Evolutionary conservation across 2,888 invertebrate genomes (phyloP).

Genomic region (Rhopalosiphum nymphaeae): DNA sequence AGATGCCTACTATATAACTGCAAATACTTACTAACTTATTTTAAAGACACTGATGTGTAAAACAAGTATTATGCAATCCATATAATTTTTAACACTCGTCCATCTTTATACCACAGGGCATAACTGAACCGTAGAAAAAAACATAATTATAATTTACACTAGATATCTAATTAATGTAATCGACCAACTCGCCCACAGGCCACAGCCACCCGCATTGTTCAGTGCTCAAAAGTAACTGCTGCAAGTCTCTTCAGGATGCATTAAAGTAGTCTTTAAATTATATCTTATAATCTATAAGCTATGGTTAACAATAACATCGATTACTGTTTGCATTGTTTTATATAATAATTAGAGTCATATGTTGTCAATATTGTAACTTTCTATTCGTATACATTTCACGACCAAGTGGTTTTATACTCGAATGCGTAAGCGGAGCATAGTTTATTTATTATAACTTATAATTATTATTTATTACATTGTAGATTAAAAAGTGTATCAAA

Average conservation of each 20-base stretch:
- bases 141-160: background rate
- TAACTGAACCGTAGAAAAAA: background rate
- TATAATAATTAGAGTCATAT: background rate
- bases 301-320: background rate
- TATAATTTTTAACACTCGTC: background rate
- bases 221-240: background rate
- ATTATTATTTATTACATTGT: background rate
- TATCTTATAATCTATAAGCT: background rate
- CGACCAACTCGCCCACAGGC: background rate
- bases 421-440: background rate
- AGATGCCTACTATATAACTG: background rate
- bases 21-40: background rate
- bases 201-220: background rate
- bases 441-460: background rate
- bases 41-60: background rate
- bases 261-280: background rate
- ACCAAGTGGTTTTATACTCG: slow-evolving; percentile 42
- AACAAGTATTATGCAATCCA: background rate
- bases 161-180: background rate
- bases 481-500: background rate
- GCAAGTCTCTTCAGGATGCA: background rate
- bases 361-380: slow-evolving; percentile 16
- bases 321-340: background rate
- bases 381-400: background rate
- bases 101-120: background rate